A percentile compares a stretch with the other conserved stretches of the same genome.
phyloP scores from a whole-genome alignment of 2,888 invertebrate genomes.

The Andricus curvator region DNA sequence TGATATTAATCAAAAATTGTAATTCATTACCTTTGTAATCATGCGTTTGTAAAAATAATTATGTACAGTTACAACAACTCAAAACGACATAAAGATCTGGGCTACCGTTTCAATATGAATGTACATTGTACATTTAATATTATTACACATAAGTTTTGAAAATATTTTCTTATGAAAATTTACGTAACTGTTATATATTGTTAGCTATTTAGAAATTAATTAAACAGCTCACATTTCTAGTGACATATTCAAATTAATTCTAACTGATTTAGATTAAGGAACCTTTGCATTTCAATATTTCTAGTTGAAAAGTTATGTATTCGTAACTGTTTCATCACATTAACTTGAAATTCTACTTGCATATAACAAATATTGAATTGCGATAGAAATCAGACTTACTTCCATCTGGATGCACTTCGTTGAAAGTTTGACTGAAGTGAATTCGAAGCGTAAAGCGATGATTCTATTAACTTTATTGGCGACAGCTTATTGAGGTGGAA shows the following conservation, averaged over 20 bases:
- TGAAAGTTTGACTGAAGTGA: constrained; percentile 52
- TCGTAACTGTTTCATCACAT: constrained; percentile 11
- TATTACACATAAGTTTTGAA: no score
- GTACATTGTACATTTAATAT: no score
- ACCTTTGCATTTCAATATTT: constrained; percentile 12
- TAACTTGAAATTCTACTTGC: constrained; percentile 23
- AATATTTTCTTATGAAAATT: background rate
- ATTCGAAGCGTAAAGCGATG: constrained; percentile 50
- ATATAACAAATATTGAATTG: constrained; percentile 30
- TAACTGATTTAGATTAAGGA: background rate
- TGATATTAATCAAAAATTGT: no score
- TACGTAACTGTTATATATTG: background rate
- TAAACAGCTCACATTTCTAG: background rate
- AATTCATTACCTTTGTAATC: no score
- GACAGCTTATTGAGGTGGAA: constrained; percentile 62
- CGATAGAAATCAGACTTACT: constrained; percentile 37
- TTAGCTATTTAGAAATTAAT: no score
- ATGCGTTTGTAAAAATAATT: no score
- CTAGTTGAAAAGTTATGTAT: constrained; percentile 2
- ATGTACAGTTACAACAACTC: no score
- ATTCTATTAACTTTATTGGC: constrained; percentile 57
- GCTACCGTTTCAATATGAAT: no score
- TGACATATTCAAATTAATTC: background rate
- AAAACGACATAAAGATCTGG: no score
- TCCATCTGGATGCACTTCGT: constrained; percentile 51